Evolutionary conservation across 2,888 invertebrate genomes (phyloP).

Genomic region (Lasioglossum lativentre): DNA sequence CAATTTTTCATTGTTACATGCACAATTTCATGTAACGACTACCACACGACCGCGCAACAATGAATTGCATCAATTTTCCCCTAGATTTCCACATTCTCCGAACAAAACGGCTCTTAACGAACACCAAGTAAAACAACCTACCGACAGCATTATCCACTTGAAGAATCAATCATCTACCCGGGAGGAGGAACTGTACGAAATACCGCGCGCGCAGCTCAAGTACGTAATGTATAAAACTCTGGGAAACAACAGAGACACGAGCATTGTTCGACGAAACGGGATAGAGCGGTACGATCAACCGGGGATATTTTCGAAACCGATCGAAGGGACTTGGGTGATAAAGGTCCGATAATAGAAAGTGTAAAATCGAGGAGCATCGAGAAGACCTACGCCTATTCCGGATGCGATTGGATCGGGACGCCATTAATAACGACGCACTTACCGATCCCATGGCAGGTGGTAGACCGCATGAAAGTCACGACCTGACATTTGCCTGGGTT

Average conservation of each 20-base stretch:
- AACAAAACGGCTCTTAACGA: conserved; percentile 5
- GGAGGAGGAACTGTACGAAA: neutral
- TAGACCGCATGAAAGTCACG: conserved; percentile 83
- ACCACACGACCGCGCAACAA: neutral
- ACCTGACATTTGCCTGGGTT: conserved; percentile 82
- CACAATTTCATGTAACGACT: neutral
- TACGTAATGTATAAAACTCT: neutral
- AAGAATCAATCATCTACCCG: conserved; percentile 11
- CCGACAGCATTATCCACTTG: conserved; percentile 12
- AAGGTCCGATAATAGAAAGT: conserved; percentile 53
- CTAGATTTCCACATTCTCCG: neutral
- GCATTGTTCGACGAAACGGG: neutral
- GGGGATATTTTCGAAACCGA: neutral
- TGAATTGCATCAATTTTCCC: neutral
- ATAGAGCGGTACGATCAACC: too few relatives aligned
- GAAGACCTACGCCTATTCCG: conserved; percentile 79
- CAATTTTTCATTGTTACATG: neutral
- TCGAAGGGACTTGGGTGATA: conserved; percentile 28
- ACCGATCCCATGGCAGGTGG: conserved; percentile 82
- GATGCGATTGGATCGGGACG: conserved; percentile 80
- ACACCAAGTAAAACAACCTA: neutral
- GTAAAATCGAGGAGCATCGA: conserved; percentile 58
- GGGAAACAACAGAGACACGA: neutral
- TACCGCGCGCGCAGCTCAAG: too few relatives aligned
- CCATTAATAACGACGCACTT: conserved; percentile 83